A percentile compares a stretch with the other conserved stretches of the same genome.
These are phyloP conservation scores for Desmophyllum pertusum DNA, from an alignment of 92 coral and sea anemone genomes.

Conservation along the genomic window DNA sequence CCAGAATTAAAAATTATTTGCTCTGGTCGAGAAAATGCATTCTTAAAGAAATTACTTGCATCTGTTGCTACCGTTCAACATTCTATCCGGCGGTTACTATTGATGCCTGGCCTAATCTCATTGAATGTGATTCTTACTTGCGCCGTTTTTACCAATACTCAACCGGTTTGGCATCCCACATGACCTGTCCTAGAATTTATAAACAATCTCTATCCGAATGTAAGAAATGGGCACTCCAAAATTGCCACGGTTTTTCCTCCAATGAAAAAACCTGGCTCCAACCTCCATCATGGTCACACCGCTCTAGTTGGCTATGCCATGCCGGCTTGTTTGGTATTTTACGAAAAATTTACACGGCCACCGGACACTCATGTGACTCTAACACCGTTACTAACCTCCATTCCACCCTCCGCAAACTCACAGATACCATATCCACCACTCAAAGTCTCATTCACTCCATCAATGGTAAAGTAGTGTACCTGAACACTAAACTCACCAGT, in stretches of 20 bases:
- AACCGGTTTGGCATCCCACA: conserved; percentile 35
- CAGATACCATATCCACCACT: background rate
- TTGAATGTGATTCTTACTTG: conserved; percentile 45
- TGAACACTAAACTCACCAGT: background rate
- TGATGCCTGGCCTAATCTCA: conserved; percentile 37
- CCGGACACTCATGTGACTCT: conserved; percentile 44
- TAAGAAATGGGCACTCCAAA: conserved; percentile 48
- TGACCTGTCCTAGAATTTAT: conserved; percentile 49
- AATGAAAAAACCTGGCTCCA: conserved; percentile 43
- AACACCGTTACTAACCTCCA: conserved; percentile 25
- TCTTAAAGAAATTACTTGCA: background rate
- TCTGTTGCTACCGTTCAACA: conserved; percentile 7
- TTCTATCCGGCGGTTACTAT: conserved; percentile 28
- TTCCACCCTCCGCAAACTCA: background rate
- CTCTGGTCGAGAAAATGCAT: background rate
- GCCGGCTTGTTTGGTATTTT: conserved; percentile 38
- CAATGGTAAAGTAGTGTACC: conserved; percentile 54
- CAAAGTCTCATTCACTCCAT: conserved; percentile 11
- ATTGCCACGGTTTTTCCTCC: conserved; percentile 16
- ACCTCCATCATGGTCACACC: background rate
- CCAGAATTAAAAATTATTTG: background rate
- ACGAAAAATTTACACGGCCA: conserved; percentile 17
- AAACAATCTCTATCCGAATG: conserved; percentile 35
- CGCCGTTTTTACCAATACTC: conserved; percentile 47
- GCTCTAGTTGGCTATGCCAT: conserved; percentile 46